Conservation (phyloP, 2,797 vertebrate species). For the Acrossocheilus fasciatus region DNA sequence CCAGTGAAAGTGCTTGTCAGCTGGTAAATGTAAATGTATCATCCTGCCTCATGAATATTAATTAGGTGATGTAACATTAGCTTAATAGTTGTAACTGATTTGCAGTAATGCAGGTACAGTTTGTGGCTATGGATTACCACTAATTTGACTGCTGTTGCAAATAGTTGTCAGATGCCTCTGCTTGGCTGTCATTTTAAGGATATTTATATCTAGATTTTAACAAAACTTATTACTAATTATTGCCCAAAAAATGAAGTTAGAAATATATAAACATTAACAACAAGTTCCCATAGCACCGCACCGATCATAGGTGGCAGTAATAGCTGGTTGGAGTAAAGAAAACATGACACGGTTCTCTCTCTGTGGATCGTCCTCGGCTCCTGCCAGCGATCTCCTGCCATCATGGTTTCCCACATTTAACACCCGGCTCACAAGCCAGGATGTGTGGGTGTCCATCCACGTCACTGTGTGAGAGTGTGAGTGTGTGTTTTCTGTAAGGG, state of each 20-base stretch:
- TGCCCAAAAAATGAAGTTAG: neutral
- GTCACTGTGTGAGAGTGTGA: constrained; percentile 56
- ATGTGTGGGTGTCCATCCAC: constrained; percentile 52
- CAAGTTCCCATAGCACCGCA: neutral
- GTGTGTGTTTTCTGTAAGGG: constrained; percentile 46
- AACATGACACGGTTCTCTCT: constrained; percentile 44
- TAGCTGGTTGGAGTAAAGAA: constrained; percentile 28
- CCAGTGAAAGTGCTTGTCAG: neutral
- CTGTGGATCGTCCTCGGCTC: constrained; percentile 44
- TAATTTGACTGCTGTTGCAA: constrained; percentile 2
- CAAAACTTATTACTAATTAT: neutral
- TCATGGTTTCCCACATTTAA: constrained; percentile 61
- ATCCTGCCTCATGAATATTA: constrained; percentile 14
- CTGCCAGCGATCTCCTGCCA: constrained; percentile 53
- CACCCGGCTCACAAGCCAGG: constrained; percentile 55
- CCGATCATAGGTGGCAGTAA: constrained; percentile 15
- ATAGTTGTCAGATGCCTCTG: neutral
- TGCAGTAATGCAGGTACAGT: constrained; percentile 16
- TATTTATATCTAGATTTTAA: neutral
- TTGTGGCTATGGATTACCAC: neutral
- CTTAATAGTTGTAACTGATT: constrained; percentile 4
- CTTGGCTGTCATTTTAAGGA: neutral
- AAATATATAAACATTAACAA: neutral
- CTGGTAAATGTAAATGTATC: constrained; percentile 22
- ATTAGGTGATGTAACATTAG: constrained; percentile 23